Conservation (phyloP, 2,113 vertebrate species). For the Dromas ardeola region DNA sequence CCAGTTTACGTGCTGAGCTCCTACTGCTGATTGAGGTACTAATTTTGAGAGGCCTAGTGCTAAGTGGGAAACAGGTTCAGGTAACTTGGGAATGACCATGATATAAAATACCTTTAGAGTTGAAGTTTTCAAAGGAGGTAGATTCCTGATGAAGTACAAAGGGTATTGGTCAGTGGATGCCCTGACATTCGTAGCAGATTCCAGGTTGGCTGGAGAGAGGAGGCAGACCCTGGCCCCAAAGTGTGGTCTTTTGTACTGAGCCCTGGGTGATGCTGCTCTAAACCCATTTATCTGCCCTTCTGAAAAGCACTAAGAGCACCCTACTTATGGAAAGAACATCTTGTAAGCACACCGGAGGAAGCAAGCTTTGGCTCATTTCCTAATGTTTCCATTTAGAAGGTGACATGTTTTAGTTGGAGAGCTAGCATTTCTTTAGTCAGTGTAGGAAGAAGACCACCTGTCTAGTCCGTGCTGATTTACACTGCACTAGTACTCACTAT, state of each 20-base stretch:
- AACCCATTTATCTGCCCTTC: background rate
- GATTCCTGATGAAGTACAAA: background rate
- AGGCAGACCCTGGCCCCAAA: background rate
- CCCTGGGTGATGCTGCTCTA: background rate
- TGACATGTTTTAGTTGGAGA: background rate
- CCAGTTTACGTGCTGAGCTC: background rate
- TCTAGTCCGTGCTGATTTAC: background rate
- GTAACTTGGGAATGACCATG: background rate
- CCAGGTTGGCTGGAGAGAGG: background rate
- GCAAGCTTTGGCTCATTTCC: background rate
- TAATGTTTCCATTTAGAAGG: background rate
- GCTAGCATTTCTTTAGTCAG: background rate
- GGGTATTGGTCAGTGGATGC: background rate
- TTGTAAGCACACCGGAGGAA: background rate
- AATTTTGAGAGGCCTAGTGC: background rate
- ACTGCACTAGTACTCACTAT: background rate
- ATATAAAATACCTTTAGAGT: background rate
- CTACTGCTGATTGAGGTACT: background rate
- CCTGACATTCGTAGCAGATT: background rate
- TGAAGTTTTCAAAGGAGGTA: background rate
- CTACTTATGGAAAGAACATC: background rate
- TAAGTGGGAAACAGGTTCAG: background rate
- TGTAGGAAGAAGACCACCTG: background rate
- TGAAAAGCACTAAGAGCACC: background rate
- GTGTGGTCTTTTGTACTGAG: background rate